These are phyloP conservation scores for Keiferia lycopersicella DNA, from an alignment of 2,888 invertebrate species.

Conservation along the genomic window DNA sequence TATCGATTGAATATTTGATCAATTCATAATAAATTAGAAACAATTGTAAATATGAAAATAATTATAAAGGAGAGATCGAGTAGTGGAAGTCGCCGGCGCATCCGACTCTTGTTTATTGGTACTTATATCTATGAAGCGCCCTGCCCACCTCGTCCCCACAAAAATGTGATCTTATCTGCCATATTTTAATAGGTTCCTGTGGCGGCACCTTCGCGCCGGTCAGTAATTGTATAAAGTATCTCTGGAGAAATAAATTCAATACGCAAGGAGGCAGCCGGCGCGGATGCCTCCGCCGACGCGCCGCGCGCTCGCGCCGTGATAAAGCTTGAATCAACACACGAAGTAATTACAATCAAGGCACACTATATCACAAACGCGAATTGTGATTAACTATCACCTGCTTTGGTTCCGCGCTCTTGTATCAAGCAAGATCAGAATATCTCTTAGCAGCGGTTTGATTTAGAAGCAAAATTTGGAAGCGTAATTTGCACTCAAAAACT, in stretches of 20 bases:
- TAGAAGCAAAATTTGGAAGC: slow-evolving; percentile 53
- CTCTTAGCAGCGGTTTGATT: slow-evolving; percentile 45
- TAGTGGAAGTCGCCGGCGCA: slow-evolving; percentile 65
- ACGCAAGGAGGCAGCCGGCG: slow-evolving; percentile 45
- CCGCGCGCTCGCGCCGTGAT: slow-evolving; percentile 56
- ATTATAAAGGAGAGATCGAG: slow-evolving; percentile 62
- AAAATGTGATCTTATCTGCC: slow-evolving; percentile 77
- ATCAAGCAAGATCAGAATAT: slow-evolving; percentile 38
- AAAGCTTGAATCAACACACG: slow-evolving; percentile 79
- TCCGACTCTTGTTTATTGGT: slow-evolving; percentile 60
- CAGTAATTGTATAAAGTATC: slow-evolving; percentile 74
- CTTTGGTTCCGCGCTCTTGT: slow-evolving; percentile 55
- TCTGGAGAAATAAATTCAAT: slow-evolving; percentile 70
- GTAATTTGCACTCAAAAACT: slow-evolving; percentile 47
- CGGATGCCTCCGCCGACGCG: slow-evolving; percentile 39
- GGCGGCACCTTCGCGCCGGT: slow-evolving; percentile 67
- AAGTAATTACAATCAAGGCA: slow-evolving; percentile 76
- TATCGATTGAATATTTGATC: slow-evolving; percentile 75
- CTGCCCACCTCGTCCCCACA: slow-evolving; percentile 74
- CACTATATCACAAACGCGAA: slow-evolving; percentile 77
- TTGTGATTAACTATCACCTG: slow-evolving; percentile 70
- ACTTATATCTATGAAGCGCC: slow-evolving; percentile 49
- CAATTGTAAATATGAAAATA: slow-evolving; percentile 75
- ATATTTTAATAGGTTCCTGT: slow-evolving; percentile 80
- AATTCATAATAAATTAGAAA: slow-evolving; percentile 76